Percentiles rank a stretch among this genome's conserved stretches.
These are phyloP conservation scores for Vombatus ursinus DNA, from an alignment of 2,113 vertebrate genomes.

Conservation along the genomic window DNA sequence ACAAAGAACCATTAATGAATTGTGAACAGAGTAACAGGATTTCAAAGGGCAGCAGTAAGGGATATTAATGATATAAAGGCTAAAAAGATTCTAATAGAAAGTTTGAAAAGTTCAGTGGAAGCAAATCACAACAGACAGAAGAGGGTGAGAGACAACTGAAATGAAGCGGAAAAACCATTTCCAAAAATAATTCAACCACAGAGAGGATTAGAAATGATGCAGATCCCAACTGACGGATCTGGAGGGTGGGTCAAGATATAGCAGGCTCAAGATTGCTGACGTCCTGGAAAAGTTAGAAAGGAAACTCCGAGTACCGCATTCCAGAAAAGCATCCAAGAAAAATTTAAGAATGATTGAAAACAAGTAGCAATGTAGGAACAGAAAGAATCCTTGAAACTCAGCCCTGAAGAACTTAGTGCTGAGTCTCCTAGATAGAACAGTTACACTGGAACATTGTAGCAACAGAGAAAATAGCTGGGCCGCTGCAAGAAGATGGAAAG, in stretches of 20 bases:
- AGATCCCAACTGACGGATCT: not conserved
- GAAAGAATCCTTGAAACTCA: not conserved
- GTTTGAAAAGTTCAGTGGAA: not conserved
- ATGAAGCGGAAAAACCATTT: too few relatives aligned
- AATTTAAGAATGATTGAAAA: not conserved
- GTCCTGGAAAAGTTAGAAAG: not conserved
- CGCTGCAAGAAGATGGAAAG: not conserved
- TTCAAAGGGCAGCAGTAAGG: not conserved
- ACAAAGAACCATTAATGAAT: not conserved
- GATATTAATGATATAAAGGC: not conserved
- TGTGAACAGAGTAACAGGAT: not conserved
- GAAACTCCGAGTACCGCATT: not conserved
- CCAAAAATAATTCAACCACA: too few relatives aligned
- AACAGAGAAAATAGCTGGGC: accelerated
- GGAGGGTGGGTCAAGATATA: not conserved
- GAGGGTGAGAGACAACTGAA: not conserved
- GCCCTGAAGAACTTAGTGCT: not conserved
- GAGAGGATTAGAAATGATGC: not conserved
- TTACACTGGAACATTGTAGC: not conserved
- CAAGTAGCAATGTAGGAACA: not conserved
- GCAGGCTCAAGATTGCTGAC: not conserved
- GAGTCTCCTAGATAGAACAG: not conserved
- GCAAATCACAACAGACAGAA: not conserved
- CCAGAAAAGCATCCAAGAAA: not conserved
- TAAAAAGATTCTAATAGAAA: not conserved